Evolutionary conservation across 2,113 vertebrate genomes (phyloP).

Genomic region (Scopus umbretta): DNA sequence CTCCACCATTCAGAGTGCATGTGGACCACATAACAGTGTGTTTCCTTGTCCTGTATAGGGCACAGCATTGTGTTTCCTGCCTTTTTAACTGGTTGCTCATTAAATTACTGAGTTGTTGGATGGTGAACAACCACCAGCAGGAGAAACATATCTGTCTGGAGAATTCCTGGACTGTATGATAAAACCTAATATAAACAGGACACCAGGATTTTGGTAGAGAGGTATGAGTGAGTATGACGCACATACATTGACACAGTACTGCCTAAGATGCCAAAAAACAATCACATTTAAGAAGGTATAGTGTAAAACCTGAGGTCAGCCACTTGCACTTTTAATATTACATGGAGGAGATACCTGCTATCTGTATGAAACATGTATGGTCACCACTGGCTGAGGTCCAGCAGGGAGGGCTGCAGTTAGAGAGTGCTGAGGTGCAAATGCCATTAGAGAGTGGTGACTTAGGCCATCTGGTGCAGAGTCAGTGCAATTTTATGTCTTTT

Average conservation of each 20-base stretch:
- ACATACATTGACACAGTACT: background rate
- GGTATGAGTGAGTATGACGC: background rate
- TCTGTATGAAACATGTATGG: accelerated
- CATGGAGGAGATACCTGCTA: background rate
- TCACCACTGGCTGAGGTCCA: background rate
- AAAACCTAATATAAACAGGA: background rate
- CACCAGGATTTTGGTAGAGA: background rate
- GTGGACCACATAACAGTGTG: background rate
- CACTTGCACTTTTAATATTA: background rate
- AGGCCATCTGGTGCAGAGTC: background rate
- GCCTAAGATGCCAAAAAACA: background rate
- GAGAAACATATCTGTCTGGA: background rate
- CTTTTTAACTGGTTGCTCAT: background rate
- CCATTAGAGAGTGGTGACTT: background rate
- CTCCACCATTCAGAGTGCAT: background rate
- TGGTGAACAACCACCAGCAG: background rate
- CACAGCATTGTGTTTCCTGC: background rate
- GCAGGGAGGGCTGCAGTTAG: background rate
- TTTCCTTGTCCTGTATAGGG: background rate
- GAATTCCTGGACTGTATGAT: background rate
- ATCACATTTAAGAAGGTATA: background rate
- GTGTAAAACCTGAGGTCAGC: background rate
- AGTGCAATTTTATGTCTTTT: background rate
- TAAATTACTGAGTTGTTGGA: background rate
- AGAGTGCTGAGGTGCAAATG: background rate